Evolutionary conservation across 2,888 invertebrate genomes (phyloP).

Genomic region (Drepanosiphum platanoidis): DNA sequence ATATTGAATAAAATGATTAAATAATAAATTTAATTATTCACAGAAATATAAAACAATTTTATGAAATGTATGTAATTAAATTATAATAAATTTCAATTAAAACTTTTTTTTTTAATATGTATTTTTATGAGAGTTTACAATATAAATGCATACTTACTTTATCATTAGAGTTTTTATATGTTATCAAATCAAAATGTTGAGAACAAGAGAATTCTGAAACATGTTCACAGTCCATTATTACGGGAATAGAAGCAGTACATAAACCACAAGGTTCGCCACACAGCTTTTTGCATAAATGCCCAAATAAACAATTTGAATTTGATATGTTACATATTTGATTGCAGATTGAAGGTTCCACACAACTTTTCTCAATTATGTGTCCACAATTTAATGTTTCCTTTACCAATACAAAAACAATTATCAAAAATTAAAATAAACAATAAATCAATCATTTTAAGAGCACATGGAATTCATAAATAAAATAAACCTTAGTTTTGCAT

Average conservation of each 20-base stretch:
- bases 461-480: no score
- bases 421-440: not conserved
- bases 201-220: slow-evolving; percentile 27
- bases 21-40: no score
- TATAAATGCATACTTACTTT: no score
- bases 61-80: no score
- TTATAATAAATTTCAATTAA: no score
- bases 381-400: slow-evolving; percentile 70
- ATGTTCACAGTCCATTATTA: slow-evolving; percentile 70
- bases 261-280: slow-evolving; percentile 37
- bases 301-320: slow-evolving; percentile 23
- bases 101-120: no score
- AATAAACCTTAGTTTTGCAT: slow-evolving; percentile 30
- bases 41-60: no score
- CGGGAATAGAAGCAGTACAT: slow-evolving; percentile 35
- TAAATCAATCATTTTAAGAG: not conserved
- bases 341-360: slow-evolving; percentile 19
- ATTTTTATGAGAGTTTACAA: no score
- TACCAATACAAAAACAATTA: slow-evolving; percentile 66
- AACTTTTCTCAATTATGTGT: slow-evolving; percentile 66
- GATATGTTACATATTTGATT: slow-evolving; percentile 20
- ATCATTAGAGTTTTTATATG: no score
- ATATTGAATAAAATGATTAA: no score
- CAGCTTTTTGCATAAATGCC: slow-evolving; percentile 16
- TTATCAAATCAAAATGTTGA: no score